Evolutionary conservation across 2,113 vertebrate species (phyloP).

Genomic region (Perca fluviatilis): DNA sequence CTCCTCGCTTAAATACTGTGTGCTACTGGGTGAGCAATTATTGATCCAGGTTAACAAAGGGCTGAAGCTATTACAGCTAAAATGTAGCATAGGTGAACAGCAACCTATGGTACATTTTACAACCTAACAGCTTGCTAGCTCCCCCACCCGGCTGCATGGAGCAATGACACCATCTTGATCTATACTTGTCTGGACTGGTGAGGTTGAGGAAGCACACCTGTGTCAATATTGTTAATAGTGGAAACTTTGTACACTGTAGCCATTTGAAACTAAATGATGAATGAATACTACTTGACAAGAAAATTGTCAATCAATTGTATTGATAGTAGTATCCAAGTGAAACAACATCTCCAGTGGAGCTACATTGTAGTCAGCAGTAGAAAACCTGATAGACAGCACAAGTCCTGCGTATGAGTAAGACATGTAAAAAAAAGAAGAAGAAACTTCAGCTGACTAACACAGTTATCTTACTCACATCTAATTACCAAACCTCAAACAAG

Average conservation of each 20-base stretch:
- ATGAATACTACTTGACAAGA: background rate
- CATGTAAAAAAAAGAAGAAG: slow-evolving; percentile 12
- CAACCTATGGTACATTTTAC: background rate
- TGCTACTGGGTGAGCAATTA: slow-evolving; percentile 13
- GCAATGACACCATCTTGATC: slow-evolving; percentile 17
- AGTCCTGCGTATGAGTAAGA: background rate
- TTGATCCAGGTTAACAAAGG: slow-evolving; percentile 18
- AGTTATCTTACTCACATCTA: background rate
- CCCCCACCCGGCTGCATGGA: slow-evolving; percentile 61
- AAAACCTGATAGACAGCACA: background rate
- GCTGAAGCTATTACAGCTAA: slow-evolving; percentile 19
- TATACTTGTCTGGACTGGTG: background rate
- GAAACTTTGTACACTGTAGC: background rate
- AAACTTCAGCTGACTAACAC: slow-evolving; percentile 15
- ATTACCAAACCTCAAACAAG: background rate
- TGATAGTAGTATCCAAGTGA: background rate
- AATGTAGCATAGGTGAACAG: slow-evolving; percentile 21
- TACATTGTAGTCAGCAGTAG: background rate
- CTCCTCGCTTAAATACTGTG: background rate
- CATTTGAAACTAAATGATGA: background rate
- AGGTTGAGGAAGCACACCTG: background rate
- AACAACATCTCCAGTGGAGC: background rate
- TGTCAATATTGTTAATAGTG: background rate
- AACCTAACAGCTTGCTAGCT: slow-evolving; percentile 29
- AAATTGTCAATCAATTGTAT: too few species aligned